Base-by-base conservation (phyloP, 2,797 vertebrate genomes). In the Aulostomus chinensis region DNA sequence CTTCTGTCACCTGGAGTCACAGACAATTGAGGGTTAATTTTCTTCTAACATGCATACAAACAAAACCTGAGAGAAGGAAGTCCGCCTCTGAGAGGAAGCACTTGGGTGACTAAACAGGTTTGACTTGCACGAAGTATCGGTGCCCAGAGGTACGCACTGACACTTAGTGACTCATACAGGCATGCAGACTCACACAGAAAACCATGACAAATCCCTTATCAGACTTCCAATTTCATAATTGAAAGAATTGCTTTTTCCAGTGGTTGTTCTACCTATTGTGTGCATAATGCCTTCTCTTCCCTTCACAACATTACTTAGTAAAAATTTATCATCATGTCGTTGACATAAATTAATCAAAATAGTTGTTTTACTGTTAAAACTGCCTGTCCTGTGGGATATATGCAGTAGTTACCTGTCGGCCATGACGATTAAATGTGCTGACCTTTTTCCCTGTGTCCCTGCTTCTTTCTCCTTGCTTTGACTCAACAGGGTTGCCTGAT, bases 401-500 rank as follows among this genome's bases (percentile, higher is more conserved):
- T n/a, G n/a, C n/a, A n/a, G n/a, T n/a, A n/a, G n/a, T n/a, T n/a
- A n/a, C n/a, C n/a, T n/a, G n/a, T n/a, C n/a, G n/a, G n/a, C n/a
- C n/a, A n/a, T n/a, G n/a, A n/a, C n/a, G n/a, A n/a, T n/a, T n/a
- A n/a, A n/a, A n/a, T n/a, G n/a, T n/a, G n/a, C n/a, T n/a, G n/a
- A n/a, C n/a, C 17, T 7, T 20, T 12, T 21, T 50, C 4, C 21
- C 9, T 34, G 6, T 25, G 9, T 25, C 24, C 9, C 24, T 48
- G n/a, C 13, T 16, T 47, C 4, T 50, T 10, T 61, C 15, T 36
- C 1, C 17, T 36, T 40, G 4, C 16, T 41, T 9, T 29, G 28
- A 8, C n/a, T 38, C 32, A 53, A 61, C 86, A 99, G 97, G 97
- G 58, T 93, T 99, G 77, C 96, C 96, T 50, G 96, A 98, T 87